Percentiles rank a stretch among this genome's conserved stretches.
Conservation (phyloP, 2,888 invertebrate species). For the Sphaerophoria taeniata region DNA sequence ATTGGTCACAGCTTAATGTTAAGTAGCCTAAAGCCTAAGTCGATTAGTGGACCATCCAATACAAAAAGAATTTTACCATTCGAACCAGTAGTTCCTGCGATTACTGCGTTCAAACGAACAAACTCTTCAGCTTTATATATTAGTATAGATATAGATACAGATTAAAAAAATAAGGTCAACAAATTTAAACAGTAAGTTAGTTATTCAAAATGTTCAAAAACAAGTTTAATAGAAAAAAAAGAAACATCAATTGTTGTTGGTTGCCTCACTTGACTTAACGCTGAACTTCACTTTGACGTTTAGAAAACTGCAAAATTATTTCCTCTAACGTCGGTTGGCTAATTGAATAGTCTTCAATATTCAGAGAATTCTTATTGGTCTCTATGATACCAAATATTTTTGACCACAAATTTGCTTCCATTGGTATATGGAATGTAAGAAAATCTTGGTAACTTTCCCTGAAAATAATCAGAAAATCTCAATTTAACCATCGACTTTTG, state of each 20-base stretch:
- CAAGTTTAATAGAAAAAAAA: background rate
- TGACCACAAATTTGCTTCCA: slow-evolving; percentile 86
- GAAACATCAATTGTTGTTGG: background rate
- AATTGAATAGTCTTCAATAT: slow-evolving; percentile 91
- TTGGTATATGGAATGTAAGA: slow-evolving; percentile 87
- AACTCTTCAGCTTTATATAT: too few relatives aligned
- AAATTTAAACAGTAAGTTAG: too few relatives aligned
- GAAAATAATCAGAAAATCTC: slow-evolving; percentile 76
- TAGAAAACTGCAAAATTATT: slow-evolving; percentile 88
- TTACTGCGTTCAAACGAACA: too few relatives aligned
- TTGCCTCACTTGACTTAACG: slow-evolving; percentile 62
- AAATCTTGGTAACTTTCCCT: slow-evolving; percentile 89
- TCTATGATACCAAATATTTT: slow-evolving; percentile 89
- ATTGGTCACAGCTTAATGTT: too few relatives aligned
- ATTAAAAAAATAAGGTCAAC: too few relatives aligned
- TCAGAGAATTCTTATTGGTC: slow-evolving; percentile 84
- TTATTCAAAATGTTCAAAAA: too few relatives aligned
- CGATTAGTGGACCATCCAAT: too few relatives aligned
- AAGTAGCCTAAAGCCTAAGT: too few relatives aligned
- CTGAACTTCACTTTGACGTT: slow-evolving; percentile 81
- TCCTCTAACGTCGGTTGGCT: slow-evolving; percentile 92
- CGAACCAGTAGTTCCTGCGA: too few relatives aligned
- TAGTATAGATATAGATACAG: too few relatives aligned
- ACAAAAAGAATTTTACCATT: too few relatives aligned
- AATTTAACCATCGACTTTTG: background rate